Conservation (phyloP, 2,888 invertebrate genomes). For the Caenorhabditis macrosperma region DNA sequence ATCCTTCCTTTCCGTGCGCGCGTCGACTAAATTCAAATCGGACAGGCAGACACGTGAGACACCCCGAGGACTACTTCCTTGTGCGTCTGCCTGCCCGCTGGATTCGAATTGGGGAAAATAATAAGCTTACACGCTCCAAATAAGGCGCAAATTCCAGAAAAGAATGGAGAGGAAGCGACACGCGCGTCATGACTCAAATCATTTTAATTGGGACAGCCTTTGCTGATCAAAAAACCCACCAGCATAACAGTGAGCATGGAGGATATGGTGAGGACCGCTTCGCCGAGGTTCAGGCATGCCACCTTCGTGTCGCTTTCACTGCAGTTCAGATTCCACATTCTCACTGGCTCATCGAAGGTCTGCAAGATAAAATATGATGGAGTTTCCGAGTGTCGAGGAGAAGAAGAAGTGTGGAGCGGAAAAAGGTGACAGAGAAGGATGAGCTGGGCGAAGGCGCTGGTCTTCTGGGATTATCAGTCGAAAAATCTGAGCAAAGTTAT, state of each 20-base stretch:
- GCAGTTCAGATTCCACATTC: slow-evolving; percentile 57
- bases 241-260: slow-evolving; percentile 79
- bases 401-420: not conserved
- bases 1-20: not conserved
- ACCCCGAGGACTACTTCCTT: slow-evolving; percentile 15
- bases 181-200: slow-evolving; percentile 55
- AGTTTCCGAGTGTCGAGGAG: not conserved
- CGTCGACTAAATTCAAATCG: not conserved
- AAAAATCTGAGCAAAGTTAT: slow-evolving; percentile 39
- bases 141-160: slow-evolving; percentile 4
- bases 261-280: slow-evolving; percentile 76
- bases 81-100: not conserved
- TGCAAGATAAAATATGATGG: slow-evolving; percentile 17
- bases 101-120: slow-evolving; percentile 1
- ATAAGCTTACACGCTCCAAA: not conserved
- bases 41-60: not conserved
- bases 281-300: slow-evolving; percentile 65
- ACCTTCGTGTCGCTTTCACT: slow-evolving; percentile 62
- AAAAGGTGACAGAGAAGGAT: slow-evolving; percentile 49
- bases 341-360: slow-evolving; percentile 45
- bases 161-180: slow-evolving; percentile 22
- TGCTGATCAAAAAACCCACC: slow-evolving; percentile 58
- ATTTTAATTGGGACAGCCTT: slow-evolving; percentile 56
- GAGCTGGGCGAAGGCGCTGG: slow-evolving; percentile 29
- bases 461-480: slow-evolving; percentile 51